These are phyloP conservation scores for Sebastes schlegelii DNA, from an alignment of 2,113 vertebrate genomes.

Conservation along the genomic window DNA sequence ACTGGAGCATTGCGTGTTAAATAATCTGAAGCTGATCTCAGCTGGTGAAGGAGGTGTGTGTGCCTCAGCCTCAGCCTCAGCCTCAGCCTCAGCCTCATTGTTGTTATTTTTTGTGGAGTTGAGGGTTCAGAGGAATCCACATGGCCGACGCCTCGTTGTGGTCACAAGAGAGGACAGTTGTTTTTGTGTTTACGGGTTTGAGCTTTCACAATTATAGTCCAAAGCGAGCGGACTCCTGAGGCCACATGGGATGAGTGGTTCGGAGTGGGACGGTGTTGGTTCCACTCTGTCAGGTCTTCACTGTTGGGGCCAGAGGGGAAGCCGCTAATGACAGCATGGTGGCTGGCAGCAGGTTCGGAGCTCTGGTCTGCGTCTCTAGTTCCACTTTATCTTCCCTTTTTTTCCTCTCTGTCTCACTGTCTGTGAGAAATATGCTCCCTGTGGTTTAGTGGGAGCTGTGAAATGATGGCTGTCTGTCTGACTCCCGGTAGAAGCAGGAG, in stretches of 20 bases:
- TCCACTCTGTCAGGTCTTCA: constrained; percentile 60
- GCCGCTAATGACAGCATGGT: constrained; percentile 75
- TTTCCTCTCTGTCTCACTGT: constrained; percentile 43
- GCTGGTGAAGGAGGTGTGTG: constrained; percentile 39
- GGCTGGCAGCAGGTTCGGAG: constrained; percentile 62
- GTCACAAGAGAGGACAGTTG: constrained; percentile 59
- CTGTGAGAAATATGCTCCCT: constrained; percentile 76
- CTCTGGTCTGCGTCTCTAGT: constrained; percentile 48
- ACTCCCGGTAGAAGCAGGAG: constrained; percentile 31
- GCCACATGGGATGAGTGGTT: constrained; percentile 46
- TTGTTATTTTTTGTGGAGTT: constrained; percentile 47
- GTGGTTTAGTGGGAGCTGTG: constrained; percentile 76
- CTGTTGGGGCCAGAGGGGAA: constrained; percentile 50
- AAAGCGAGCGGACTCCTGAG: constrained; percentile 49
- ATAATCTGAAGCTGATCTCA: constrained; percentile 35
- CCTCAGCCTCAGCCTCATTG: constrained; percentile 30
- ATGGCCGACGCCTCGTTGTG: constrained; percentile 72
- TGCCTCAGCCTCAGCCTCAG: constrained; percentile 19
- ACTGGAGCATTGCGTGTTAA: constrained; percentile 13
- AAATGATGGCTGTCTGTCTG: constrained; percentile 73
- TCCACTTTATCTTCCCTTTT: constrained; percentile 59
- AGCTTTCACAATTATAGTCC: constrained; percentile 51
- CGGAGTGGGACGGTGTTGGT: constrained; percentile 40
- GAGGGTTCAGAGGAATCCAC: constrained; percentile 64
- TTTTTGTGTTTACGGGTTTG: constrained; percentile 57